Evolutionary conservation across 2,797 vertebrate species (phyloP), one percentile per base, ranked within the genome.

Genomic region (Fundulus diaphanus): DNA sequence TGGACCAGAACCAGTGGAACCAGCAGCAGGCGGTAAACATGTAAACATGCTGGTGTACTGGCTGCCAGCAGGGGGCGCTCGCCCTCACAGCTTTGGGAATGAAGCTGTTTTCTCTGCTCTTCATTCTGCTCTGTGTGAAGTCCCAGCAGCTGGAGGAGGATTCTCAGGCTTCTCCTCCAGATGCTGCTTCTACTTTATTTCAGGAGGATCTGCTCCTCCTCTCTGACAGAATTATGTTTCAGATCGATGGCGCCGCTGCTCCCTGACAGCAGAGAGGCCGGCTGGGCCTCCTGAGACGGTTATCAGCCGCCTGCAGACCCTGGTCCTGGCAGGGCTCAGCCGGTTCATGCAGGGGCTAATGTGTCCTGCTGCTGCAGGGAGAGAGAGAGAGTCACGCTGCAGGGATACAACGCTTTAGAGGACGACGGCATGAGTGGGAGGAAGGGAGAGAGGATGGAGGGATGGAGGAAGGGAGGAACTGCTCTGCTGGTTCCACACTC

Each of bases 321-420:
- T 72, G 85, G 85, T 88, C 79, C 91, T 92, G 91, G 91, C 88
- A 88, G 79, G 80, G 82, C 87, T 76, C 67, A 83, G 82, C 51
- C 74, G 74, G 90, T 91, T 91, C 91, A 91, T 63, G 42, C 79
- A 88, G 82, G 63, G 90, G 90, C 76, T 90, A 90, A 88, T 90
- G 88, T 87, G 86, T 80, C 88, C 88, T 86, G 76, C 84, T 88
- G 82, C 75, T 76, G 80, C 31, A 68, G 77, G 49, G 76, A 46
- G 56, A 49, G 77, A 57, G 74, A 44, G 70, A 27, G 69, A 33
- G 78, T 15, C 24, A 87, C 66, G 76, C 84, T 81, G 84, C 83
- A 84, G 79, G 85, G 78, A 84, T 91, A 88, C 89, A 89, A 84
- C 24, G 83, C 90, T 91, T 51, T 89, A 90, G 81, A 75, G 81